phyloP scores from a whole-genome alignment of 1,140 invertebrate species.

The Pemphigus obesinymphae region DNA sequence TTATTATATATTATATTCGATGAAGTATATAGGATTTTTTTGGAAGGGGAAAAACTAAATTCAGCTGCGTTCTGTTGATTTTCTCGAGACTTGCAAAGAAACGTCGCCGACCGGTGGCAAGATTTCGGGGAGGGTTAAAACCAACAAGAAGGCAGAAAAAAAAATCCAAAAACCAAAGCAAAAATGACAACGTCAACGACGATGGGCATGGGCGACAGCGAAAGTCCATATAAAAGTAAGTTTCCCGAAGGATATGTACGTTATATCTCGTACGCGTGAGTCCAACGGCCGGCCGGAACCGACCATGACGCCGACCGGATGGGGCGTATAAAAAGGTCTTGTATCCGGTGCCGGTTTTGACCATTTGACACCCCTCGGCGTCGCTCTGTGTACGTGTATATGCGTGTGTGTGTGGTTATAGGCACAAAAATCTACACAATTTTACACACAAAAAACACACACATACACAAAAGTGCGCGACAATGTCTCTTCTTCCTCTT shows the following conservation, averaged over 20 bases:
- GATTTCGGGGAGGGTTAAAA: not conserved
- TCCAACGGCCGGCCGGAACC: slow-evolving; percentile 8
- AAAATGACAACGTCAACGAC: not conserved
- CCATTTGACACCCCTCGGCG: slow-evolving; percentile 39
- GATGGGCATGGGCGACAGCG: not conserved
- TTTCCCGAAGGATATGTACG: not conserved
- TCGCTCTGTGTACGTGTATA: not conserved
- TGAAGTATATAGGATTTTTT: no score
- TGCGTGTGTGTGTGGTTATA: not conserved
- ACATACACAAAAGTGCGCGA: not conserved
- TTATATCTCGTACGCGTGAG: not conserved
- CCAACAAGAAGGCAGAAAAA: not conserved
- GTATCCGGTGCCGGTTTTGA: slow-evolving; percentile 23
- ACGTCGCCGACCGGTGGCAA: no score
- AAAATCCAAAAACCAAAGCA: not conserved
- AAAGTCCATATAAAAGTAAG: slow-evolving; percentile 39
- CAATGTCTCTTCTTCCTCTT: not conserved
- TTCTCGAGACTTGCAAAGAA: not conserved
- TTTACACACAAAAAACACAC: no score
- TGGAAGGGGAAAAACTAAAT: not conserved
- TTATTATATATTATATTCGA: no score
- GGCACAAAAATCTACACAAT: no score
- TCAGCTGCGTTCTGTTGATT: not conserved
- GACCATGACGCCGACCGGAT: slow-evolving; percentile 35
- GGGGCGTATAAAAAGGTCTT: slow-evolving; percentile 40